Evolutionary conservation across 2,888 invertebrate genomes (phyloP), one percentile per base, ranked within the genome.

Genomic region (Drosophila austrosaltans): DNA sequence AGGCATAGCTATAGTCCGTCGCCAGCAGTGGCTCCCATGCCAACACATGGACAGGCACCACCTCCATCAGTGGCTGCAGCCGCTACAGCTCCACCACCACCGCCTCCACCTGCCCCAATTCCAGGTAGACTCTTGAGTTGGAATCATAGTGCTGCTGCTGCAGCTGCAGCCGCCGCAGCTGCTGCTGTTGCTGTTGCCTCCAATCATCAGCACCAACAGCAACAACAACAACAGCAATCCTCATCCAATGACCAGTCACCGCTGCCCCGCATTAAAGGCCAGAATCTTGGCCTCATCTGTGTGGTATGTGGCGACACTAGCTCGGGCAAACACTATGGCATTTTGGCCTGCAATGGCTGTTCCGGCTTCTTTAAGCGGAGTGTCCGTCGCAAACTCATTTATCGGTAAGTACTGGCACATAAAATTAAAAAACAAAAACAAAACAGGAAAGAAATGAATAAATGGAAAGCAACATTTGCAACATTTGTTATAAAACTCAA

Each of bases 321-420:
- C 83, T 98, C 98, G 1, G 99, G 99, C 1, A 99, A 99, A 90
- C 99, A 99, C 92, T 99, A 98, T 92, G 99, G 99, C 0, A 99
- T 99, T 89, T 94, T 99, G 76, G 99, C 99, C 0, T 99, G 99
- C 93, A 99, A 99, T 90, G 99, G 99, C 0, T 99, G 99, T 93
- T 98, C 98, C 67, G 99, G 99, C 0, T 99, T 99, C 94, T 99
- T 99, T 94, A 99, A 99, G 92, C 93, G 99, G 77, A 98, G 98
- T 79, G 99, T 99, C 42, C 94, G 99, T 64, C 94, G 99, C 90
- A 98, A 99, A 93, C 95, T 99, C 73, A 98, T 99, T 82, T 99
- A 99, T 94, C 96, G 99, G 99, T 98, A 87, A 89, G 93, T 92
- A 25, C 16, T 42, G 56, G 10, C 61, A 10, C 53, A 53, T 7